Evolutionary conservation across 2,888 invertebrate genomes (phyloP), one percentile per base, ranked within the genome.

Genomic region (Caenorhabditis doughertyi): DNA sequence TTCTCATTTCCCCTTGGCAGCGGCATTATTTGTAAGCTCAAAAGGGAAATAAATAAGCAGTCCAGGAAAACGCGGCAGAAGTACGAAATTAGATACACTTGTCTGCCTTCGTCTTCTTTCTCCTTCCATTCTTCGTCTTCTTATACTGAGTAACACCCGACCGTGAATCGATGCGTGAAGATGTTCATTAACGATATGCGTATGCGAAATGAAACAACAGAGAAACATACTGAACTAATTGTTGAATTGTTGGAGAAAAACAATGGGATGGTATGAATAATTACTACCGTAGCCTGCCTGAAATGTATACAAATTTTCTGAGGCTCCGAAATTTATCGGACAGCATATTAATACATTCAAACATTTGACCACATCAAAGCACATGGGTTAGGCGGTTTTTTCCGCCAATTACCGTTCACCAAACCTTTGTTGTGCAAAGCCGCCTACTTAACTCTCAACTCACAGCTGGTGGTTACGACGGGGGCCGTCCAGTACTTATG

Each of bases 1-100:
- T n/a, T n/a, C n/a, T n/a, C n/a, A n/a, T n/a, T n/a, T n/a, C n/a
- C n/a, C n/a, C n/a, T n/a, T n/a, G n/a, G n/a, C n/a, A n/a, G n/a
- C n/a, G n/a, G n/a, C n/a, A n/a, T n/a, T n/a, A n/a, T n/a, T n/a
- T n/a, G n/a, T n/a, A n/a, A n/a, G n/a, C n/a, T n/a, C n/a, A n/a
- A n/a, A n/a, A n/a, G n/a, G 67, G 35, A 25, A 47, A 23, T 32
- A 27, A 60, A 53, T 72, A 60, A 64, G n/a, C 44, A 42, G 32
- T 13, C 29, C 27, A 60, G 68, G 21, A 53, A 49, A 60, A 55
- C 18, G 62, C 77, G 62, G 27, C 64, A 44, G 47, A 77, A 77
- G 64, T 65, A 51, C 71, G 65, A 65, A 79, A 79, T 72, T 71
- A 79, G 79, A 71, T 51, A 79, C 79, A 71, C 71, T 71, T 79